phyloP scores from a whole-genome alignment of 2,113 vertebrate species.

The Gorsachius goisagi region DNA sequence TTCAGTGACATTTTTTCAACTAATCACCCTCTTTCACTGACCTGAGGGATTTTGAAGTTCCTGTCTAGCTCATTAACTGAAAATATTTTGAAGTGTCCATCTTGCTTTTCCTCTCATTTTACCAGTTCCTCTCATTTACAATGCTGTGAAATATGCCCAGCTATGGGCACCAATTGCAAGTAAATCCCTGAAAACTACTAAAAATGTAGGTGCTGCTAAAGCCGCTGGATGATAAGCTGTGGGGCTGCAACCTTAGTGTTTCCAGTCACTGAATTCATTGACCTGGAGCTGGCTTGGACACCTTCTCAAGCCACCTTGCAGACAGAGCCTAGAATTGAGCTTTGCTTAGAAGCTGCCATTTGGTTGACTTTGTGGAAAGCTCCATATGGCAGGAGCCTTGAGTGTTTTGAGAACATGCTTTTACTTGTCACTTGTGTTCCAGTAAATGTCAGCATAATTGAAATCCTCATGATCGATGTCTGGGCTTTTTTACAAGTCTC shows the following conservation, averaged over 20 bases:
- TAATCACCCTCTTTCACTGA: background rate
- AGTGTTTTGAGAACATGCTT: conserved; percentile 5
- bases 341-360: background rate
- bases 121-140: background rate
- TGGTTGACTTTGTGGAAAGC: background rate
- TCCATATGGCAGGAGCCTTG: background rate
- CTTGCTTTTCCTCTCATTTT: background rate
- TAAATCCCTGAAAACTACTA: background rate
- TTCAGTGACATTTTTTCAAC: background rate
- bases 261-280: background rate
- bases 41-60: background rate
- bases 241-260: background rate
- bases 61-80: background rate
- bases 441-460: conserved; percentile 60
- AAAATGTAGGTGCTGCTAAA: background rate
- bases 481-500: conserved; percentile 47
- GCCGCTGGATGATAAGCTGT: background rate
- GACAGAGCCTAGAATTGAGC: background rate
- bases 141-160: background rate
- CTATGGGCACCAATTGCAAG: background rate
- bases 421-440: conserved; percentile 40
- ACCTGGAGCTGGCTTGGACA: background rate
- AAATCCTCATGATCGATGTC: conserved; percentile 41
- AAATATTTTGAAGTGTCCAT: background rate
- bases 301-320: background rate